phyloP scores from a whole-genome alignment of 2,113 vertebrate genomes.

The Pithys albifrons region DNA sequence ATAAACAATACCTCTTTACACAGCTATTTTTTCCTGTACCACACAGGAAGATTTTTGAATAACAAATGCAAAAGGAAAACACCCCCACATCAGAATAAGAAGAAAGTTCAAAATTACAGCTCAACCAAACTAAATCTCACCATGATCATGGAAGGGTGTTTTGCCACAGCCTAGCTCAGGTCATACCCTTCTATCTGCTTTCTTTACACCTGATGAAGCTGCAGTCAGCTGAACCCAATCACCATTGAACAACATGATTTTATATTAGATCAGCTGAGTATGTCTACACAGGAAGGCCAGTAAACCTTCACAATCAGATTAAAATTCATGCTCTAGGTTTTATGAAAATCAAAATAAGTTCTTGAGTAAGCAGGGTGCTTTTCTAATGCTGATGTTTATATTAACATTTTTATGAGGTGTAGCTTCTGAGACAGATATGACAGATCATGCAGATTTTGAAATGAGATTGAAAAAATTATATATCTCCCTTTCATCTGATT shows the following conservation, averaged over 20 bases:
- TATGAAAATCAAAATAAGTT: not conserved
- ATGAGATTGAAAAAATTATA: not conserved
- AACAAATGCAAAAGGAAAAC: not conserved
- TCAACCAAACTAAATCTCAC: not conserved
- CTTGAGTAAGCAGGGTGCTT: not conserved
- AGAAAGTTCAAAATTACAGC: not conserved
- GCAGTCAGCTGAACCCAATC: not conserved
- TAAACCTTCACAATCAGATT: not conserved
- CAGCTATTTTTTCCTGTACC: not conserved
- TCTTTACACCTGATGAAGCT: not conserved
- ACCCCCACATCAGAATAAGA: not conserved
- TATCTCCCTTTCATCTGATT: not conserved
- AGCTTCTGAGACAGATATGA: not conserved
- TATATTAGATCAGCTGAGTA: not conserved
- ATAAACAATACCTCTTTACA: not conserved
- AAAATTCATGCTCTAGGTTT: not conserved
- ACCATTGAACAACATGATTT: not conserved
- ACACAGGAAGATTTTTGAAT: not conserved
- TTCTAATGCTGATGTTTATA: not conserved
- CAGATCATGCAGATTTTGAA: not conserved
- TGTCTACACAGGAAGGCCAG: not conserved
- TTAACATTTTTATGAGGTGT: not conserved
- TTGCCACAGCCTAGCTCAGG: not conserved
- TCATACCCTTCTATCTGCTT: not conserved
- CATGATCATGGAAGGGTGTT: not conserved